Evolutionary conservation across 2,888 invertebrate genomes (phyloP), one percentile per base, ranked within the genome.

Genomic region (Bugula neritina): DNA sequence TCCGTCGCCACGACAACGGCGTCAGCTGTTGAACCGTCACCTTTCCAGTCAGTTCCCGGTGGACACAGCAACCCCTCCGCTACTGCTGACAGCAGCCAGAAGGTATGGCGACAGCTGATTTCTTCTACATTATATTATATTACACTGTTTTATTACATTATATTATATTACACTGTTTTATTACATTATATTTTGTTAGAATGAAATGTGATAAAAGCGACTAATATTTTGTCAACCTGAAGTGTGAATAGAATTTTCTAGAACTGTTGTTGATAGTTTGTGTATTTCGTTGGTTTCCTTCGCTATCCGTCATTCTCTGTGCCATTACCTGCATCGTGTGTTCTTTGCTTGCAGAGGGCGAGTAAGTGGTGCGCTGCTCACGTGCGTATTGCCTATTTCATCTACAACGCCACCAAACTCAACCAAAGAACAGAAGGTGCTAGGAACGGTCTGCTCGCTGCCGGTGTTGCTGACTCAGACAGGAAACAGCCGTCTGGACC

Each of bases 331-430:
- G 21, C 52, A 52, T 52, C 52, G 13, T 52, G 13, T 21, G 52
- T 25, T 23, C 23, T 57, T 17, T 25, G 25, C 57, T 63, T 63
- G 63, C 27, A 63, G 63, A 63, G 31, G 31, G 2, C 63, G 27
- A 31, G 63, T 31, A 63, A 63, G n/a, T 63, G 63, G 63, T 63
- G 63, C n/a, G 21, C 63, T 31, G 63, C 63, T 10, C 63, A 63
- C 31, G 63, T 63, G 31, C 63, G 31, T 5, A 63, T 63, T 25
- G 63, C 63, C 5, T 63, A 63, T 63, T 2, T 31, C 2, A 63
- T 63, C 27, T 63, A 31, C 29, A 63, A 63, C n/a, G 31, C 27
- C 5, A 31, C 63, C 2, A 27, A 31, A 63, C 17, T 5, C 3
- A 21, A 25, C 5, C 25, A 21, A 3, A 25, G 29, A 17, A 31